These are phyloP conservation scores for Enteromius anoplus DNA, from an alignment of 2,797 vertebrate genomes.

Conservation along the genomic window DNA sequence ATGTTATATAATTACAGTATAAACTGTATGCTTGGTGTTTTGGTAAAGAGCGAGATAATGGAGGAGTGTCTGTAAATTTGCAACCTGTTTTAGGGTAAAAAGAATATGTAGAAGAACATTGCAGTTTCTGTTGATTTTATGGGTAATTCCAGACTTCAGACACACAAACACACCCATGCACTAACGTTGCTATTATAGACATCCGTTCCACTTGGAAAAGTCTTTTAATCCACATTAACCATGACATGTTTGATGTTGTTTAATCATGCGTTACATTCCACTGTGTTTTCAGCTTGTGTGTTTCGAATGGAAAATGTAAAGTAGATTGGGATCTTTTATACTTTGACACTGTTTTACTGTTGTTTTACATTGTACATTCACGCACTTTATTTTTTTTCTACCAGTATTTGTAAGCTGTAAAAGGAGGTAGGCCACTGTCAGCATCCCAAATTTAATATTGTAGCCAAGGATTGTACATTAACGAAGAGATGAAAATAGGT, in stretches of 20 bases:
- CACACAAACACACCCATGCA: slow-evolving; percentile 1
- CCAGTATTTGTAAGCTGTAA: slow-evolving; percentile 41
- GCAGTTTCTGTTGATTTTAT: background rate
- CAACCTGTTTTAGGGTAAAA: background rate
- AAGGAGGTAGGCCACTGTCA: slow-evolving; percentile 27
- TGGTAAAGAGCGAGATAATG: background rate
- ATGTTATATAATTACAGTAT: background rate
- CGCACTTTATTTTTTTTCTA: slow-evolving; percentile 52
- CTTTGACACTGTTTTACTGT: slow-evolving; percentile 8
- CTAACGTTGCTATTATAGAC: background rate
- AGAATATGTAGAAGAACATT: background rate
- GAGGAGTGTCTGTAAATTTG: background rate
- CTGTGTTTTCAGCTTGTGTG: slow-evolving; percentile 6
- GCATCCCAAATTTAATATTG: background rate
- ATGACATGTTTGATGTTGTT: slow-evolving; percentile 25
- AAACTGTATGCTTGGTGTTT: background rate
- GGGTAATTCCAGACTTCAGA: background rate
- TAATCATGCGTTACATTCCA: slow-evolving; percentile 34
- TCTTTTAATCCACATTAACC: slow-evolving; percentile 7
- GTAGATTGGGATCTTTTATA: slow-evolving; percentile 22
- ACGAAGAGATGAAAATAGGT: background rate
- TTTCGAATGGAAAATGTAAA: slow-evolving; percentile 23
- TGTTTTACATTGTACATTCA: slow-evolving; percentile 37
- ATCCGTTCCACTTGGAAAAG: background rate
- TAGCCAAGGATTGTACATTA: slow-evolving; percentile 12